Conservation (phyloP, 1,140 invertebrate species). For the Bombus breviceps region DNA sequence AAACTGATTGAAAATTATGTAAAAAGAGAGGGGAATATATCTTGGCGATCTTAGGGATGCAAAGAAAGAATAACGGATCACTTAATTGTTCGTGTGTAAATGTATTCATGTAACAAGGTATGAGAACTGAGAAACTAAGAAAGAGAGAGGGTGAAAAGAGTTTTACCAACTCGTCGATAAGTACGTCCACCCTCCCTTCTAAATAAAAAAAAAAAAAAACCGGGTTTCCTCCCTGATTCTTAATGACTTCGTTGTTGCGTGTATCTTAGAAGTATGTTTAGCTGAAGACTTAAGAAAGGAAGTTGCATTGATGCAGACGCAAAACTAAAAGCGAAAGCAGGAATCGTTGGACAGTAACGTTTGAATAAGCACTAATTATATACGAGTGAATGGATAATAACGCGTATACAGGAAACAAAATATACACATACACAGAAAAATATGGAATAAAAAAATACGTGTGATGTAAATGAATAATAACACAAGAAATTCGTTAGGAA, state of each 20-base stretch:
- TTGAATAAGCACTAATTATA: constrained; percentile 13
- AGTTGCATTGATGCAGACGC: constrained; percentile 21
- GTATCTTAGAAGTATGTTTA: constrained; percentile 72
- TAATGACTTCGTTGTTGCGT: constrained; percentile 71
- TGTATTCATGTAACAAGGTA: constrained; percentile 18
- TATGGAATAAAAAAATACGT: constrained; percentile 7
- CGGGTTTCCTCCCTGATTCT: constrained; percentile 55
- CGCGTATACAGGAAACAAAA: neutral
- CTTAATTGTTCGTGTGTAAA: constrained; percentile 40
- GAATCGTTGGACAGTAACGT: constrained; percentile 10
- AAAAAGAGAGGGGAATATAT: neutral
- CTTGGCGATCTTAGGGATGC: constrained; percentile 33
- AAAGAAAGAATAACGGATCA: neutral
- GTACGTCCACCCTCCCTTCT: constrained; percentile 36
- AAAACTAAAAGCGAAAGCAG: neutral
- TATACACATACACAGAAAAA: neutral
- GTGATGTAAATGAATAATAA: constrained; percentile 57
- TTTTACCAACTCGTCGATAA: constrained; percentile 57
- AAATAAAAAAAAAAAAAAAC: constrained; percentile 22
- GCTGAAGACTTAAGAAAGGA: constrained; percentile 53
- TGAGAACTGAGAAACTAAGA: constrained; percentile 39
- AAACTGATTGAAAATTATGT: neutral
- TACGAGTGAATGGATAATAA: constrained; percentile 6
- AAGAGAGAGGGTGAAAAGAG: constrained; percentile 37
- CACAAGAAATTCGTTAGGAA: constrained; percentile 64